phyloP scores from a whole-genome alignment of 2,888 invertebrate species.

The Siphlonurus alternatus region DNA sequence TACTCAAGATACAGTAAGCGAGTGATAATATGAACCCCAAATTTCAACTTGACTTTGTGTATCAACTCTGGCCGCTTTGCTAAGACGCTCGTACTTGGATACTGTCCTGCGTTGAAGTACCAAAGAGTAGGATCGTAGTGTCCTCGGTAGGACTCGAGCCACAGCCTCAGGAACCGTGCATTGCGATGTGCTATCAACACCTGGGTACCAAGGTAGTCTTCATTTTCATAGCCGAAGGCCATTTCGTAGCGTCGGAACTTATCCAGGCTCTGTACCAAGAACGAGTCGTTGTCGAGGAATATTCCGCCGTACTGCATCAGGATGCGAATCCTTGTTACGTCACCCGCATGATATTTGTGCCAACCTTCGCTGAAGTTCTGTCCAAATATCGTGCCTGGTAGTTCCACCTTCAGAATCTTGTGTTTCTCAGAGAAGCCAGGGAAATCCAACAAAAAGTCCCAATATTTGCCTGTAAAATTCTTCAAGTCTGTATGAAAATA shows the following conservation, averaged over 20 bases:
- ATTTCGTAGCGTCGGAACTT: conserved; percentile 21
- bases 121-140: not conserved
- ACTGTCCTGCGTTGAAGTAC: not conserved
- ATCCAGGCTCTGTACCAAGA: conserved; percentile 20
- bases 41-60: not conserved
- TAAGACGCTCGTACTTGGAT: not conserved
- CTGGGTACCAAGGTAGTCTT: conserved; percentile 13
- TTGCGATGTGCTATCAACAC: conserved; percentile 2
- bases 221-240: conserved; percentile 17
- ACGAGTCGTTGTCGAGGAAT: conserved; percentile 22
- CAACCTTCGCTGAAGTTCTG: conserved; percentile 8
- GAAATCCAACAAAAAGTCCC: conserved; percentile 14
- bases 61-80: not conserved
- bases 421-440: conserved; percentile 12
- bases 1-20: not conserved
- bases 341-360: conserved; percentile 13
- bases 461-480: conserved; percentile 15
- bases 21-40: not conserved
- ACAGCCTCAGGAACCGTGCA: not conserved
- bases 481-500: conserved; percentile 19
- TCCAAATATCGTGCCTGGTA: not conserved
- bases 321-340: conserved; percentile 17
- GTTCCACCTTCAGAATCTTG: not conserved
- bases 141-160: not conserved
- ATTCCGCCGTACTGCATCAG: conserved; percentile 22